Evolutionary conservation across 2,797 vertebrate genomes (phyloP).

Genomic region (Emydoidea blandingii): DNA sequence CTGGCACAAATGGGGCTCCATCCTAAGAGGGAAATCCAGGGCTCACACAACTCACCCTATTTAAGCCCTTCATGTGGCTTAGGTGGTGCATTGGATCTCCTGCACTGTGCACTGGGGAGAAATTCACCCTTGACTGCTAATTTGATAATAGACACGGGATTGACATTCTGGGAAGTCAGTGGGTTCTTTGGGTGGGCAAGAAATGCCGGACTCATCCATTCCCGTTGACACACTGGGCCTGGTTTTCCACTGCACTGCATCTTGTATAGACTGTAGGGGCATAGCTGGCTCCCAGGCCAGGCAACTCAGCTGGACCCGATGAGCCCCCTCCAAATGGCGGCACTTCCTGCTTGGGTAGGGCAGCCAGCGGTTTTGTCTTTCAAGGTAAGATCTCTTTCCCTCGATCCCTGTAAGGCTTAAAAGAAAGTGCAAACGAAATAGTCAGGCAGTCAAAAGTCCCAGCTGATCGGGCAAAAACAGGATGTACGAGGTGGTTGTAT

Average conservation of each 20-base stretch:
- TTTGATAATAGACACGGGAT: accelerated
- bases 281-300: neutral
- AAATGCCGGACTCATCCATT: neutral
- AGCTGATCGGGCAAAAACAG: neutral
- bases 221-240: accelerated
- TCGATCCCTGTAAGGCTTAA: neutral
- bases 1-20: accelerated
- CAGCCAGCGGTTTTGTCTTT: neutral
- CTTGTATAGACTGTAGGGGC: neutral
- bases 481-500: neutral
- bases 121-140: neutral
- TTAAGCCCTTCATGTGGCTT: neutral
- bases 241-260: neutral
- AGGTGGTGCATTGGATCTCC: accelerated
- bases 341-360: neutral
- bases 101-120: neutral
- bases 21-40: neutral
- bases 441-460: slow-evolving; percentile 25
- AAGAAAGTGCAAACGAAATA: neutral
- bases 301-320: neutral
- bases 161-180: neutral
- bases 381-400: neutral
- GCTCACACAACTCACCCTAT: neutral
- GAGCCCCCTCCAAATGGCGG: neutral
- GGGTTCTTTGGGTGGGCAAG: neutral